Base-by-base conservation (phyloP, 2,113 vertebrate genomes). In the Salvelinus namaycush region DNA sequence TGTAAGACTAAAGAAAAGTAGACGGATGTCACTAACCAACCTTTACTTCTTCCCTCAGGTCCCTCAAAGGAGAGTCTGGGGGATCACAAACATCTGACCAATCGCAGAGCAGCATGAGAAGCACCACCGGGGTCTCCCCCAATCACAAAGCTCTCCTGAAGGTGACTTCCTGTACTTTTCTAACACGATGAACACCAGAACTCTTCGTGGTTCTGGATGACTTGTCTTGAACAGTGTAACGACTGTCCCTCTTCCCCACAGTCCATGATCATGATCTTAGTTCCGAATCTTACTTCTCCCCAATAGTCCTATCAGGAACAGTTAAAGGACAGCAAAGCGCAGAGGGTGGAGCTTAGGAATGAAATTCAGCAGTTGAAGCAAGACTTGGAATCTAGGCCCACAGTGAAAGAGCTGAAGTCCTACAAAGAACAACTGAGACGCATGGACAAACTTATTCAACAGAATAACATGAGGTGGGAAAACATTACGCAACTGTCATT, bases 401-500 rank as follows among this genome's bases (percentile, higher is more conserved):
- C 94, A 34, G 82, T 84, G 44, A 90, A 91, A 73, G 95, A 96
- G 29, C 79, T 96, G 77, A 95, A 92, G 89, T 86, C 94, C 80
- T 95, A 93, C 91, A 96, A 96, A 81, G 90, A 94, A 49, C 95
- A 95, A 64, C 86, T 95, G 77, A 94, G 87, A 81, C 94, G 91
- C 0, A 73, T 96, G 89, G 95, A 96, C 75, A 95, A 89, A 72
- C 79, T 88, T 49, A 85, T 86, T 70, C 83, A 93, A 60, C 92
- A 90, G 89, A 93, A 82, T 75, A 88, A 79, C 68, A 48, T 82
- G 60, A 92, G 89, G 95, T 95, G 31, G 16, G 26, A 68, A 67
- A 27, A 67, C 24, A 31, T 29, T 44, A 44, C 39, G 54, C 54
- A 57, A 57, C 54, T 57, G 54, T 57, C 9, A 11, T 22, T 22